Percentiles rank a stretch among this genome's conserved stretches.
Conservation (phyloP, 2,113 vertebrate genomes). For the Aviceda subcristata region DNA sequence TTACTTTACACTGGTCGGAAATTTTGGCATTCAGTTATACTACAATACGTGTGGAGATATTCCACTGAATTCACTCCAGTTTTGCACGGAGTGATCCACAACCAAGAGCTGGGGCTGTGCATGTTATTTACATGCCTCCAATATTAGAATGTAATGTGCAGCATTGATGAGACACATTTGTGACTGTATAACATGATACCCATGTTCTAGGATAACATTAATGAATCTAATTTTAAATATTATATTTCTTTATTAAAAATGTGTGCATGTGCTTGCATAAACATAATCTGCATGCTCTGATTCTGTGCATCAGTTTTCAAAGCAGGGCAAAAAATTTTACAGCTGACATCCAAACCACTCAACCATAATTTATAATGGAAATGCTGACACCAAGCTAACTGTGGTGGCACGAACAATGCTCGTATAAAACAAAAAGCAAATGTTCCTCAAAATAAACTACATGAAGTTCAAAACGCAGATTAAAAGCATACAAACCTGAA, state of each 20-base stretch:
- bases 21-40: not conserved
- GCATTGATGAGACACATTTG: not conserved
- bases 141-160: not conserved
- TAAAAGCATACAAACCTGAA: conserved; percentile 31
- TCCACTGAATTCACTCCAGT: not conserved
- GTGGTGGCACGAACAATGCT: not conserved
- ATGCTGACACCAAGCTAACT: not conserved
- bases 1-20: not conserved
- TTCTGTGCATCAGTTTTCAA: not conserved
- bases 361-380: not conserved
- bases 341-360: not conserved
- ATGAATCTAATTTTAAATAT: not conserved
- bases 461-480: conserved; percentile 3
- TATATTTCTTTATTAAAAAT: not conserved
- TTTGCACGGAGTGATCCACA: not conserved
- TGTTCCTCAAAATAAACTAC: not conserved
- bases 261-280: fast-evolving
- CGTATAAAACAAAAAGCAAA: not conserved
- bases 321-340: not conserved
- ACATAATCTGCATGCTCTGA: not conserved
- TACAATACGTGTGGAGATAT: not conserved
- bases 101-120: not conserved
- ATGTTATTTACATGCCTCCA: not conserved
- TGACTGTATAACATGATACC: not conserved
- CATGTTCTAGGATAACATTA: not conserved